Evolutionary conservation across 2,888 invertebrate genomes (phyloP).

Genomic region (Lasioglossum leucozonium): DNA sequence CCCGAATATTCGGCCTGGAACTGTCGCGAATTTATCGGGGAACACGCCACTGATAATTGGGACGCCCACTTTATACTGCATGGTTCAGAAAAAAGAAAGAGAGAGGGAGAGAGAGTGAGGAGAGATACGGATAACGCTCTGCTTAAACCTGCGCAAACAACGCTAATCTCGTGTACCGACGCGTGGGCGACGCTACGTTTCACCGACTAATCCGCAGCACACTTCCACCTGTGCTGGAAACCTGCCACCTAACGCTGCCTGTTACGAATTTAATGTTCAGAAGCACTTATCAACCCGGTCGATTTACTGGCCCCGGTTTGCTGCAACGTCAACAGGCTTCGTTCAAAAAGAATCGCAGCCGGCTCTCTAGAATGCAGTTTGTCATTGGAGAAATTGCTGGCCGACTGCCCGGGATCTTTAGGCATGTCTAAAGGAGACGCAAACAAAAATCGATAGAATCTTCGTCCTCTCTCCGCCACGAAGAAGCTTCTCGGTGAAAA

Average conservation of each 20-base stretch:
- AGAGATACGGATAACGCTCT: background rate
- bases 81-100: background rate
- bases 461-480: background rate
- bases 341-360: background rate
- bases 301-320: background rate
- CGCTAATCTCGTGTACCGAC: conserved; percentile 1
- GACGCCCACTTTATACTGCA: conserved; percentile 14
- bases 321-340: background rate
- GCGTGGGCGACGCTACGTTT: conserved; percentile 8
- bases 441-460: background rate
- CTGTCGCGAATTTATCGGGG: conserved; percentile 30
- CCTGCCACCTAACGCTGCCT: conserved; percentile 7
- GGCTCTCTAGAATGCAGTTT: background rate
- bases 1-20: conserved; percentile 30
- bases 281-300: background rate
- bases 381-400: background rate
- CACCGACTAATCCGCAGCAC: background rate
- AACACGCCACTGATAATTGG: background rate
- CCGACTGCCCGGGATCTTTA: background rate
- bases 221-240: conserved; percentile 4
- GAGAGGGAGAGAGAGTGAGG: background rate
- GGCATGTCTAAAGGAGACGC: background rate
- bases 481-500: background rate
- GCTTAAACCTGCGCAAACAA: conserved; percentile 9
- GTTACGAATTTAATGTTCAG: conserved; percentile 4